Conservation (phyloP, 2,888 invertebrate genomes). For the Oxytorus armatus region DNA sequence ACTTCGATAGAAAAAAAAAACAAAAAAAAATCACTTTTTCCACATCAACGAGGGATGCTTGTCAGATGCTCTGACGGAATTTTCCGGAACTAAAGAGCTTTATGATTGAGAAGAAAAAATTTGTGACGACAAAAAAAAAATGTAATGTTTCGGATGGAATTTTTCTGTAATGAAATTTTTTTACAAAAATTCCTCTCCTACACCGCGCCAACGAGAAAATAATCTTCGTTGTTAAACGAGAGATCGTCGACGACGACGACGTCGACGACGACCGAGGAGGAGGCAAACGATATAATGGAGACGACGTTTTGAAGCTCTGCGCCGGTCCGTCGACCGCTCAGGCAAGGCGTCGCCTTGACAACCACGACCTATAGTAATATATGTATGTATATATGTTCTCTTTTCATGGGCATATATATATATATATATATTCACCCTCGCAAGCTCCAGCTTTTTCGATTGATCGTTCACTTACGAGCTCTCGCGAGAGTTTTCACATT, state of each 20-base stretch:
- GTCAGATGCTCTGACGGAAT: conserved; percentile 7
- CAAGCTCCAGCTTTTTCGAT: conserved; percentile 64
- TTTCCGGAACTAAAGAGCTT: conserved; percentile 18
- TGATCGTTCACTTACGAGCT: conserved; percentile 57
- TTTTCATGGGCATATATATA: too few species aligned
- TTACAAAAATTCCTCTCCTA: too few species aligned
- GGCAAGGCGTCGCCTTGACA: conserved; percentile 81
- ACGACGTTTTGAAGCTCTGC: conserved; percentile 63
- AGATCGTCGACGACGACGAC: conserved; percentile 17
- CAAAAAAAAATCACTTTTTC: conserved; percentile 6
- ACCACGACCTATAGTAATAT: conserved; percentile 60
- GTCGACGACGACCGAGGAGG: conserved; percentile 36
- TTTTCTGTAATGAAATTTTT: background rate
- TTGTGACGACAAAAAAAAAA: too few species aligned
- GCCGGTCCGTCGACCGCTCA: conserved; percentile 69
- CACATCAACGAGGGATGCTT: background rate
- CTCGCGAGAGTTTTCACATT: conserved; percentile 21
- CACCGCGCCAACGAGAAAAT: background rate
- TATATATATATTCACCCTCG: conserved; percentile 27
- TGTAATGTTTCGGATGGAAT: background rate
- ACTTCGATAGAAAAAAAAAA: background rate
- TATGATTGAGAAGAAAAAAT: background rate
- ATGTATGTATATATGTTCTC: conserved; percentile 11
- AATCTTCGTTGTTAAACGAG: background rate
- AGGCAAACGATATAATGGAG: conserved; percentile 62